phyloP scores from a whole-genome alignment of 2,888 invertebrate species.

The Andrena hattorfiana region DNA sequence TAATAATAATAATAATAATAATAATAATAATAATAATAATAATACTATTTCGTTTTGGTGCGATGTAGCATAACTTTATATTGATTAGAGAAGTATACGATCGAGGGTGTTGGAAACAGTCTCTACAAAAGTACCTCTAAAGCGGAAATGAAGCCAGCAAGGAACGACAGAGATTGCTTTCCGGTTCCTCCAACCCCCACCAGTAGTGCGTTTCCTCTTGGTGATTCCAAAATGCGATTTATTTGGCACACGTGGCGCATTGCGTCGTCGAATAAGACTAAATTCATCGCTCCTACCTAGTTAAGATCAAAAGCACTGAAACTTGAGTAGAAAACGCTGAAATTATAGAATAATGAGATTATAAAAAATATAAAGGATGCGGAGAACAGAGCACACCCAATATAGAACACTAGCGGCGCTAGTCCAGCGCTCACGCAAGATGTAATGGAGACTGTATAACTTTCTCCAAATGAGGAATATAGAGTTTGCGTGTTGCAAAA shows the following conservation, averaged over 20 bases:
- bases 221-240: constrained; percentile 96
- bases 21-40: background rate
- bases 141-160: constrained; percentile 95
- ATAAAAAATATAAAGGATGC: background rate
- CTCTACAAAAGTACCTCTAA: constrained; percentile 87
- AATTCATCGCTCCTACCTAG: constrained; percentile 93
- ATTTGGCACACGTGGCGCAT: constrained; percentile 97
- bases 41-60: background rate
- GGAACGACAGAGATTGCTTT: constrained; percentile 95
- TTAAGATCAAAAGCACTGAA: background rate
- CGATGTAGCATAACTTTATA: background rate
- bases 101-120: background rate
- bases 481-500: too few species aligned
- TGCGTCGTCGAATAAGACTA: constrained; percentile 97
- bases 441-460: too few species aligned
- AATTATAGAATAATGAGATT: background rate
- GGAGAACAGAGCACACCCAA: too few species aligned
- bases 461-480: too few species aligned
- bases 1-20: background rate
- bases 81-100: background rate
- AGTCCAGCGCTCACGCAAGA: too few species aligned
- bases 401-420: too few species aligned
- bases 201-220: constrained; percentile 95
- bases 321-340: background rate
- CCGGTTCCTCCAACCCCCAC: constrained; percentile 98